Base-by-base conservation (phyloP, 2,888 invertebrate species). In the Cylloceria caligata region DNA sequence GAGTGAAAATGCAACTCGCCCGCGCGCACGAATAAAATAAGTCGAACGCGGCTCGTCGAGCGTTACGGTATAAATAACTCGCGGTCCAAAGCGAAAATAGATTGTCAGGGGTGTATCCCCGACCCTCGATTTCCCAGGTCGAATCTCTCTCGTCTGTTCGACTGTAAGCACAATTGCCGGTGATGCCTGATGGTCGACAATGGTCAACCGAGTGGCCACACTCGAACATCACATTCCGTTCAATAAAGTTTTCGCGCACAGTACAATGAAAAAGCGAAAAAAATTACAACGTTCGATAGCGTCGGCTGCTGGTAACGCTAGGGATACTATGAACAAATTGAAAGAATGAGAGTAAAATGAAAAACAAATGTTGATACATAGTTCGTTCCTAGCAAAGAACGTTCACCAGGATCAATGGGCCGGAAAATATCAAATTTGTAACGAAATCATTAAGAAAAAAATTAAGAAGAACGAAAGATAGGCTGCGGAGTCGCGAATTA, bases 51-150 rank as follows among this genome's bases (percentile, higher is more conserved):
- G 85, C 83, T 74, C 86, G 86, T 64, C 24, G 64, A 39, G 24
- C 55, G 55, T 19, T 19, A 24, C 9, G 52, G 52, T 67, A 67
- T 88, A 90, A 91, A 91, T 91, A 91, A 86, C 87, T 75, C 86
- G 86, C 85, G 87, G 87, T 87, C 89, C 86, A 87, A 87, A 85
- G 88, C 87, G 83, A 89, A 91, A 91, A 91, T 91, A 91, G 90
- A 85, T 80, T 81, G 83, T 87, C 91, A 91, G 91, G 88, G 89
- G 88, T 89, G 91, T 91, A 89, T 83, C 85, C 74, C 81, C 84
- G 75, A 74, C 80, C 47, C 69, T 80, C 80, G 68, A 83, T 84
- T 76, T 78, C 87, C 88, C 84, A 79, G 83, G 67, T 80, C 64
- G 78, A 55, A 73, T 82, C 60, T 67, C 68, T 39, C 60, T 45